phyloP scores from a whole-genome alignment of 2,113 vertebrate genomes.

The Myiopsitta monachus region DNA sequence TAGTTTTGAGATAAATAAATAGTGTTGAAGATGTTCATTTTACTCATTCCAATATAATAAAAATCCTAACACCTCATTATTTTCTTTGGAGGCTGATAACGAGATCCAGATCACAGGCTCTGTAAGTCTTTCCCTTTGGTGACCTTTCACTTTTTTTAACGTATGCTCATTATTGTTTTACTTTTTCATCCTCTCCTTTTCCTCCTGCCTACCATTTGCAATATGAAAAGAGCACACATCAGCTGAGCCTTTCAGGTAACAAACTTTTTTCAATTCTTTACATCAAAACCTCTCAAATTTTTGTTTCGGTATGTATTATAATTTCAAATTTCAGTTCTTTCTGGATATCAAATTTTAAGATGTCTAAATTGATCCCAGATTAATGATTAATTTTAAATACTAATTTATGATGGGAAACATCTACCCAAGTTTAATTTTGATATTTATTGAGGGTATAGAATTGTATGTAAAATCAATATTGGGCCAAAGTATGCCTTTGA shows the following conservation, averaged over 20 bases:
- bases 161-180: neutral
- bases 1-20: conserved; percentile 29
- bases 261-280: neutral
- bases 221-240: neutral
- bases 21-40: conserved; percentile 23
- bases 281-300: neutral
- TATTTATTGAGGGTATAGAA: neutral
- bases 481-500: neutral
- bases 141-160: neutral
- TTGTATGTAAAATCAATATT: neutral
- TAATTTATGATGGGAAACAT: neutral
- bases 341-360: neutral
- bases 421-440: neutral
- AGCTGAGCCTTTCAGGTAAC: neutral
- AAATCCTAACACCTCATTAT: conserved; percentile 43
- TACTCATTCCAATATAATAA: conserved; percentile 27
- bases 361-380: neutral
- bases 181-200: neutral
- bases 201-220: neutral
- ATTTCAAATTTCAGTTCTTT: neutral
- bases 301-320: neutral
- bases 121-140: neutral
- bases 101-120: conserved; percentile 11
- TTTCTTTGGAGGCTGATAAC: conserved; percentile 8
- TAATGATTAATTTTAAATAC: neutral